Conservation (phyloP, 2,888 invertebrate species). For the Tetragonisca angustula region DNA sequence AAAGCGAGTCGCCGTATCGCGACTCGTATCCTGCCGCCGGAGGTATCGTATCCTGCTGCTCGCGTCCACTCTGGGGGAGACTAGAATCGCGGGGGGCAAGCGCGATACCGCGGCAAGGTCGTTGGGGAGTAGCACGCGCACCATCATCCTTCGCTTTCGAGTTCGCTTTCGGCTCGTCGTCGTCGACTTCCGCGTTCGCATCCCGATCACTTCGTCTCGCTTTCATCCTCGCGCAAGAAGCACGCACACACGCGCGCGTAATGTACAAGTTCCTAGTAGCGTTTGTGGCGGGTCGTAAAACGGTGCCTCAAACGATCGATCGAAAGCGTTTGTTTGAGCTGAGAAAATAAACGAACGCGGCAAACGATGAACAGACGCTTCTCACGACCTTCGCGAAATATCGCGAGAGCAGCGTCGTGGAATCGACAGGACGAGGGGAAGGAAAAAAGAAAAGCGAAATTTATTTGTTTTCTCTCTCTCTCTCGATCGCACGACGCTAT, state of each 20-base stretch:
- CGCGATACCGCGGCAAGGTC: conserved; percentile 66
- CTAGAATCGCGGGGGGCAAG: not conserved
- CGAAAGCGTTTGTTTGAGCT: conserved; percentile 55
- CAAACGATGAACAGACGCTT: conserved; percentile 55
- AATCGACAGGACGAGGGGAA: not conserved
- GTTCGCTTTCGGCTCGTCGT: conserved; percentile 22
- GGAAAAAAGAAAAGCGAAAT: not conserved
- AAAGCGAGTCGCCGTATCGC: too few species aligned
- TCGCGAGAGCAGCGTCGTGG: not conserved
- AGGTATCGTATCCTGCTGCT: too few species aligned
- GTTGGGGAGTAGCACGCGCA: conserved; percentile 64
- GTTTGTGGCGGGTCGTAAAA: not conserved
- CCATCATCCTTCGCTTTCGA: conserved; percentile 39
- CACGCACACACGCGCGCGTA: too few species aligned
- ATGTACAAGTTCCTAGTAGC: too few species aligned
- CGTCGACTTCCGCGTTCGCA: too few species aligned
- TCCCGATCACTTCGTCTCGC: too few species aligned
- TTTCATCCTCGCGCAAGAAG: too few species aligned
- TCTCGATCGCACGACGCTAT: not conserved
- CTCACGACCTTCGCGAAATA: too few species aligned
- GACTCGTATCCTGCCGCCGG: too few species aligned
- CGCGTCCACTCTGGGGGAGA: too few species aligned
- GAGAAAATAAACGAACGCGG: conserved; percentile 54
- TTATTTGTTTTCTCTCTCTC: not conserved
- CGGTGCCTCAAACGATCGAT: not conserved